These are phyloP conservation scores for Chiroxiphia lanceolata DNA, from an alignment of 2,797 vertebrate genomes.

Conservation along the genomic window DNA sequence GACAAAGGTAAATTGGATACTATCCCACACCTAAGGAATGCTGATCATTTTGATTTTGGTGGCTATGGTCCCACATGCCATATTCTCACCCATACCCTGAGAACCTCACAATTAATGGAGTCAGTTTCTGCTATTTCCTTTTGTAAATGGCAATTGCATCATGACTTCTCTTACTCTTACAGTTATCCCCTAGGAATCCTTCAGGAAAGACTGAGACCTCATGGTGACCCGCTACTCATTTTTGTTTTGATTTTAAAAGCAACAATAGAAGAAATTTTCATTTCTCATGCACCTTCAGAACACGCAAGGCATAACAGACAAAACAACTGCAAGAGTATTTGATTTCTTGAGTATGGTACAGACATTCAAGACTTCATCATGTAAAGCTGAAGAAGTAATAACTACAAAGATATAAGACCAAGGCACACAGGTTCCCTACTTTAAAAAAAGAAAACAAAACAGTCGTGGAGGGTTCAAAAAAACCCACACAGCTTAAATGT, in stretches of 20 bases:
- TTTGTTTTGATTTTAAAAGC: not conserved
- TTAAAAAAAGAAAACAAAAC: not conserved
- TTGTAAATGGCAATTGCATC: not conserved
- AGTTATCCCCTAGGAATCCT: not conserved
- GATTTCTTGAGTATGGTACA: not conserved
- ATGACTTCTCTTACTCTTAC: not conserved
- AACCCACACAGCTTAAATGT: not conserved
- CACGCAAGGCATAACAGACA: fast-evolving
- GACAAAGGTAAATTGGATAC: not conserved
- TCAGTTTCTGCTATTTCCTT: not conserved
- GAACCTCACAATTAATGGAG: not conserved
- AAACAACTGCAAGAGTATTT: not conserved
- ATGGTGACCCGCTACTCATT: not conserved
- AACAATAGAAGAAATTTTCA: not conserved
- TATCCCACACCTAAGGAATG: not conserved
- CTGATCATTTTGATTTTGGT: not conserved
- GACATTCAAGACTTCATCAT: not conserved
- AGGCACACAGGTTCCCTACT: not conserved
- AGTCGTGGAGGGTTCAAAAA: not conserved
- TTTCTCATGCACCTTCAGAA: not conserved
- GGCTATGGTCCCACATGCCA: not conserved
- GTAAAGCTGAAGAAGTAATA: not conserved
- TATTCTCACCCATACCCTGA: not conserved
- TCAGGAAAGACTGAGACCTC: not conserved
- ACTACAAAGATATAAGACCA: not conserved